phyloP scores from a whole-genome alignment of 2,888 invertebrate genomes.

The Ophonus ardosiacus region DNA sequence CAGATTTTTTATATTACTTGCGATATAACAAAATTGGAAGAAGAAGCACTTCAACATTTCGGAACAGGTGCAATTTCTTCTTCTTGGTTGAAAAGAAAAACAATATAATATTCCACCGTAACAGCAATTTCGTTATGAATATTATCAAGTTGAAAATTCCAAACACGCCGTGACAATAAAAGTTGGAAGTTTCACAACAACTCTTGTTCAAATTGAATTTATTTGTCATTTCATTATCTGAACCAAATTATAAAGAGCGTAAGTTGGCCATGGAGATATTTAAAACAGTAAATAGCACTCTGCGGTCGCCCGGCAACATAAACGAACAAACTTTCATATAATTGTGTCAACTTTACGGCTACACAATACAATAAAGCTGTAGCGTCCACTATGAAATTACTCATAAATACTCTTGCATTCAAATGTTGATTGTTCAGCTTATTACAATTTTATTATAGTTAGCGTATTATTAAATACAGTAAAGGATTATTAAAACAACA shows the following conservation, averaged over 20 bases:
- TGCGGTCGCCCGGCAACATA: conserved; percentile 12
- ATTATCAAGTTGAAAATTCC: conserved; percentile 4
- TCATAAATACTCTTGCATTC: not conserved
- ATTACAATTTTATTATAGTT: not conserved
- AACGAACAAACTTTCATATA: conserved; percentile 47
- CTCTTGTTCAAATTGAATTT: conserved; percentile 41
- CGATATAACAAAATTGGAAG: too few relatives aligned
- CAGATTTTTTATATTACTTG: too few relatives aligned
- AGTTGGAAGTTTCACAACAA: conserved; percentile 31
- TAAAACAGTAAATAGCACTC: conserved; percentile 19
- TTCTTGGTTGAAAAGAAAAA: not conserved
- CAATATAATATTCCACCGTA: not conserved
- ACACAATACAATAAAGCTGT: not conserved
- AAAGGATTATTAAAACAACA: too few relatives aligned
- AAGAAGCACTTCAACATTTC: not conserved
- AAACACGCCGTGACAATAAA: conserved; percentile 34
- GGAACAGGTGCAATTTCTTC: not conserved
- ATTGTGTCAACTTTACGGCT: conserved; percentile 32
- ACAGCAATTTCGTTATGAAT: not conserved
- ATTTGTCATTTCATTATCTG: conserved; percentile 41
- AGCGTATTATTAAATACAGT: too few relatives aligned
- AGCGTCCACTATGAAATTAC: not conserved
- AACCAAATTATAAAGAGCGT: conserved; percentile 32
- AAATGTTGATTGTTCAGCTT: not conserved
- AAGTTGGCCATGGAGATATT: conserved; percentile 38